Conservation (phyloP, 2,113 vertebrate genomes). For the Dromas ardeola region DNA sequence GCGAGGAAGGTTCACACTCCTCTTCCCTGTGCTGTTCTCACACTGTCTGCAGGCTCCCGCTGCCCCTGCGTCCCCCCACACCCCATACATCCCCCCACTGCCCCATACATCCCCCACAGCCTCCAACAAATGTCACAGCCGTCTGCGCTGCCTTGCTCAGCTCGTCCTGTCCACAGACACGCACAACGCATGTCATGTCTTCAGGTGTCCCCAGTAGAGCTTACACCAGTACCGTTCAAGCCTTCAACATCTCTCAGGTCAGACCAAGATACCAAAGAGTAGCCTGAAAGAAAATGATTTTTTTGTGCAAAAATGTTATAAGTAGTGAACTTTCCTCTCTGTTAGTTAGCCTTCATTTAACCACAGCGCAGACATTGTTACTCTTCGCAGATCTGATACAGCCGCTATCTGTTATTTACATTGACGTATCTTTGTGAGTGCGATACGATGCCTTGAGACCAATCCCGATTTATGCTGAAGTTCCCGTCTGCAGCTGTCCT, state of each 20-base stretch:
- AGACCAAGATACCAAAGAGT: not conserved
- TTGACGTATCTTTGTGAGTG: not conserved
- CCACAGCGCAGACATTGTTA: not conserved
- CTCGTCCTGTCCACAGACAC: accelerated
- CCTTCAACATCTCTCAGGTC: not conserved
- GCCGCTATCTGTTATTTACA: accelerated
- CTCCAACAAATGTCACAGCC: accelerated
- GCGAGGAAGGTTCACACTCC: not conserved
- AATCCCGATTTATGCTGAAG: not conserved
- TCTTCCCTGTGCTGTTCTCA: not conserved
- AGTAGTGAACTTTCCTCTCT: not conserved
- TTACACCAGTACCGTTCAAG: not conserved
- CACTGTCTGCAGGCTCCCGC: accelerated
- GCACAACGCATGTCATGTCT: accelerated
- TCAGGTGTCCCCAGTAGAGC: not conserved
- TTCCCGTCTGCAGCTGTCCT: not conserved
- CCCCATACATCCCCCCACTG: accelerated
- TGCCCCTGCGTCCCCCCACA: accelerated
- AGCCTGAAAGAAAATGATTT: not conserved
- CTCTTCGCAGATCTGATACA: not conserved
- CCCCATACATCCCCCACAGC: accelerated
- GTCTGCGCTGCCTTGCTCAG: accelerated
- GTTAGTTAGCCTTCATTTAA: not conserved
- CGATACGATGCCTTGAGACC: not conserved
- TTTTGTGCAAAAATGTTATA: not conserved